Evolutionary conservation across 2,888 invertebrate species (phyloP), one percentile per base, ranked within the genome.

Genomic region (Heliconius ethilla): DNA sequence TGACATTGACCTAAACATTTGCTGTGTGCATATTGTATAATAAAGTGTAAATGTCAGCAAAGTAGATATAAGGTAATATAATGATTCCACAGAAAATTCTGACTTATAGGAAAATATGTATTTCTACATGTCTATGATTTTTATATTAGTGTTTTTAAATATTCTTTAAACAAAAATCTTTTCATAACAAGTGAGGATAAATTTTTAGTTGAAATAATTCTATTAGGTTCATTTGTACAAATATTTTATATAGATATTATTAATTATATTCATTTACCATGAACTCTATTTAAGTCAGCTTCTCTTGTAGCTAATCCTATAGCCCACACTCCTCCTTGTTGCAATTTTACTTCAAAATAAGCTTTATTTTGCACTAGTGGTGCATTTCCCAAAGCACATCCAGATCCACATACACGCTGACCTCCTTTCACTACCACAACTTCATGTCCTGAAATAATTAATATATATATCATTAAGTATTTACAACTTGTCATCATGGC

Each of bases 291-390:
- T 69, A 99, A 94, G 91, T 99, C 97, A 69, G 98, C 96, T 80
- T 97, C 97, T 84, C 97, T 95, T 0, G 98, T 98, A 15, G 99
- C 99, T 79, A 99, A 92, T 3, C 99, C 99, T 22, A 99, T 96
- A 3, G 98, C 98, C 99, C 99, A 99, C 59, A 97, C 96, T 86
- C 99, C 99, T 81, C 97, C 97, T 89, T 99, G 99, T 90, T 99
- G 99, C 77, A 99, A 94, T 94, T 99, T 99, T 10, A 99, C 97
- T 95, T 99, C 99, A 91, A 99, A 99, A 90, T 99, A 99, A 5
- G 99, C 97, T 93, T 99, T 99, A 86, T 99, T 98, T 92, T 99
- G 99, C 18, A 98, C 97, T 72, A 99, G 95, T 0, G 99, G 99
- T 11, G 98, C 98, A 87, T 98, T 99, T 18, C 98, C 98, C 70